phyloP scores from a whole-genome alignment of 1,140 invertebrate genomes.

The Melipona quadrifasciata region DNA sequence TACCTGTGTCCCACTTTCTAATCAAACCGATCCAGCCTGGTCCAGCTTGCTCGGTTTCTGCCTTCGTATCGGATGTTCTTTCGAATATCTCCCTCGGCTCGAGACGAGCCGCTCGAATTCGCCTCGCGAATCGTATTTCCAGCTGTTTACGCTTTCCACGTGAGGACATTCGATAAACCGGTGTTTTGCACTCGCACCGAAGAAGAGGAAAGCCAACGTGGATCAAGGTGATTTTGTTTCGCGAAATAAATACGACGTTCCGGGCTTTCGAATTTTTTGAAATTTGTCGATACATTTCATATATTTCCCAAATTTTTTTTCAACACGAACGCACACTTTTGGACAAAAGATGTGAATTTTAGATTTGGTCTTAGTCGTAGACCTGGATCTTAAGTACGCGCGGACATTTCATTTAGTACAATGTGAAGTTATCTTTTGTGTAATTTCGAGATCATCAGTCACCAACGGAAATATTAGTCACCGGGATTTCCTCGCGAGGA shows the following conservation, averaged over 20 bases:
- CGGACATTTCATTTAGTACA: no score
- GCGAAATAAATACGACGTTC: not conserved
- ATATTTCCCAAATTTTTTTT: no score
- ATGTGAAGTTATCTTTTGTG: no score
- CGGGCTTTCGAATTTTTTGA: no score
- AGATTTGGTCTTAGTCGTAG: no score
- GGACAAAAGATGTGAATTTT: no score
- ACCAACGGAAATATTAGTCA: not conserved
- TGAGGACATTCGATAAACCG: not conserved
- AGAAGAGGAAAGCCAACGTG: not conserved
- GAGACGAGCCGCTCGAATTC: not conserved
- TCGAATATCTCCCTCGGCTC: not conserved
- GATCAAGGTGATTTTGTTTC: not conserved
- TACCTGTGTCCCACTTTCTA: constrained; percentile 79
- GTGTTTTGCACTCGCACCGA: not conserved
- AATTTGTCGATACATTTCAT: no score
- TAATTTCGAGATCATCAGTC: not conserved
- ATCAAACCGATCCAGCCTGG: constrained; percentile 72
- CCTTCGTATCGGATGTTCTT: constrained; percentile 15
- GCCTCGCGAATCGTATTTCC: not conserved
- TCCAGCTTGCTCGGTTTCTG: constrained; percentile 35
- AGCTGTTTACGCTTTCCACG: not conserved
- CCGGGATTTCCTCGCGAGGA: not conserved
- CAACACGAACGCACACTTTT: no score
- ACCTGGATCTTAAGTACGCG: no score